These are phyloP conservation scores for Neodiprion virginianus DNA, from an alignment of 1,140 invertebrate genomes.

Conservation along the genomic window DNA sequence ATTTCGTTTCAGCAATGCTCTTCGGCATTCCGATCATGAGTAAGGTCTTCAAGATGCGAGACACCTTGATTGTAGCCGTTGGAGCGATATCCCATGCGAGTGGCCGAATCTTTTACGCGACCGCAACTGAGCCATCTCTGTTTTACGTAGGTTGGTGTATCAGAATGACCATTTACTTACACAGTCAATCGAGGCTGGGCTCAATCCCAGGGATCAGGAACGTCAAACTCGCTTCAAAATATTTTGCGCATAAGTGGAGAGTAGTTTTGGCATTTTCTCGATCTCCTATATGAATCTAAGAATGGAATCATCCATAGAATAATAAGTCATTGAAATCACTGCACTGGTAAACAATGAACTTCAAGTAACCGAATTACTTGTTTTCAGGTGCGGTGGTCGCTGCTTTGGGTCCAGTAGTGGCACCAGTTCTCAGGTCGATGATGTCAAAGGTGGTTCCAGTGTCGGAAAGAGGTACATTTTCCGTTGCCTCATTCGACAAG, in stretches of 20 bases:
- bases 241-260: no score
- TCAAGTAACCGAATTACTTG: conserved; percentile 22
- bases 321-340: no score
- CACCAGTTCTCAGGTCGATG: conserved; percentile 77
- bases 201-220: no score
- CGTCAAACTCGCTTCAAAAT: no score
- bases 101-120: conserved; percentile 71
- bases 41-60: conserved; percentile 68
- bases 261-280: no score
- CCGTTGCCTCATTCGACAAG: no score
- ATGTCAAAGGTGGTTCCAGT: conserved; percentile 73
- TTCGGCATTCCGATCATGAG: conserved; percentile 73
- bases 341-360: background rate
- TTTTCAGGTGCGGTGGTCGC: conserved; percentile 68
- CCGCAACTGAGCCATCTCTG: conserved; percentile 58
- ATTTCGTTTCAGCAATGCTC: conserved; percentile 62
- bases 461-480: conserved; percentile 69
- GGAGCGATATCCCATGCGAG: conserved; percentile 72
- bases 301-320: no score
- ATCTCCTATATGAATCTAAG: no score
- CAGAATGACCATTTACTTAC: no score
- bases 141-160: conserved; percentile 68
- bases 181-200: no score
- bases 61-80: conserved; percentile 75
- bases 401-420: conserved; percentile 74